Evolutionary conservation across 2,113 vertebrate genomes (phyloP), one percentile per base, ranked within the genome.

Genomic region (Forbesichthys agassizii): DNA sequence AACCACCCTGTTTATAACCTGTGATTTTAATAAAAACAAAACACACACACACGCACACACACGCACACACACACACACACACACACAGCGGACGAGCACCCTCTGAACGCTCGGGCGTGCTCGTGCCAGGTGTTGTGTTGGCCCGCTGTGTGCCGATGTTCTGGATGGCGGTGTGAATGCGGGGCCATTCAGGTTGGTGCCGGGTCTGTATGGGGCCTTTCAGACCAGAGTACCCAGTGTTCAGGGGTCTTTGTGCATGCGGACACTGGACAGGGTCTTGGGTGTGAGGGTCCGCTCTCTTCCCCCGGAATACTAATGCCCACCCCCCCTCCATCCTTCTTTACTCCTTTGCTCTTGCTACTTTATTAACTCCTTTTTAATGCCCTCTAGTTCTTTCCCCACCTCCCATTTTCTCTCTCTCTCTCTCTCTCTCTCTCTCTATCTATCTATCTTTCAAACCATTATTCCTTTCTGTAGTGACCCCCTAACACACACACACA

Each of bases 241-340:
- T 56, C 48, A 68, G 71, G 74, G 11, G 48, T 66, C 74, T 82
- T 74, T 69, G 66, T 80, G 75, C 67, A 55, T 12, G 67, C 66
- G 75, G 83, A 74, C 68, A 11, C 77, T 73, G 78, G 75, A 72
- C 76, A 53, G 78, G 66, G 75, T 46, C 33, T 69, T 61, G 78
- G 62, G 71, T 77, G 78, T 83, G 71, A 65, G 77, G 82, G 81
- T 84, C 82, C 82, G 81, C 74, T 75, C 66, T 72, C 64, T 79
- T 66, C 77, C 78, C 75, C 73, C 69, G 75, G 89, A 93, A 92
- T 92, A 91, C 88, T 79, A 85, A 91, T 90, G 77, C 65, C 73
- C 64, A 73, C 75, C 79, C 63, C 81, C 49, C 33, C 66, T 48
- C 49, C 59, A 33, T 64, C 61, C 60, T 13, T 71, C 49, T 76